These are phyloP conservation scores for Aplysia californica DNA, from an alignment of 1,140 invertebrate genomes.

Conservation along the genomic window DNA sequence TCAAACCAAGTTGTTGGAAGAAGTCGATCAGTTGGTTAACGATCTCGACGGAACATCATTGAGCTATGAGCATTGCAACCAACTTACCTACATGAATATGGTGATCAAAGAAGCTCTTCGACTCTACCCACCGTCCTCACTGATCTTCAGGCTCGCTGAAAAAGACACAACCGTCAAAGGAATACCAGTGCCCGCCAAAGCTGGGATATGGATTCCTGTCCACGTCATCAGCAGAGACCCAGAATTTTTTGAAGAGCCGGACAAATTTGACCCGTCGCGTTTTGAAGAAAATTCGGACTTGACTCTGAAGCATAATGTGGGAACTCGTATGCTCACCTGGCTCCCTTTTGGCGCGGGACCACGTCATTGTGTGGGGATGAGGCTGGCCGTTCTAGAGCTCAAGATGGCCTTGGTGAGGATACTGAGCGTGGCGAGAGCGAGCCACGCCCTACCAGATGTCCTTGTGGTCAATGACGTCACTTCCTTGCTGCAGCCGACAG, in stretches of 20 bases:
- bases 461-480: slow-evolving; percentile 10
- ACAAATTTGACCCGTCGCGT: slow-evolving; percentile 10
- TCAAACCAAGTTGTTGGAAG: too few relatives aligned
- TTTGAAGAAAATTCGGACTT: too few relatives aligned
- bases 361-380: slow-evolving; percentile 74
- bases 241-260: slow-evolving; percentile 17
- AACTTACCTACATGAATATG: too few relatives aligned
- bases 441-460: neutral
- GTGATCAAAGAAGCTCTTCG: too few relatives aligned
- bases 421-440: slow-evolving; percentile 51
- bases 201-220: neutral
- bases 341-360: slow-evolving; percentile 65
- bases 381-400: slow-evolving; percentile 74
- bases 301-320: too few relatives aligned
- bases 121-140: too few relatives aligned
- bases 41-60: too few relatives aligned
- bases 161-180: slow-evolving; percentile 24
- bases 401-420: slow-evolving; percentile 72
- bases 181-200: slow-evolving; percentile 8
- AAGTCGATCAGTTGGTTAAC: too few relatives aligned
- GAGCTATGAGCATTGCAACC: too few relatives aligned
- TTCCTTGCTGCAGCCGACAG: neutral
- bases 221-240: slow-evolving; percentile 15
- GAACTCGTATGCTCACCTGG: neutral
- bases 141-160: neutral